phyloP scores from a whole-genome alignment of 2,888 invertebrate genomes.

The Xestia c-nigrum region DNA sequence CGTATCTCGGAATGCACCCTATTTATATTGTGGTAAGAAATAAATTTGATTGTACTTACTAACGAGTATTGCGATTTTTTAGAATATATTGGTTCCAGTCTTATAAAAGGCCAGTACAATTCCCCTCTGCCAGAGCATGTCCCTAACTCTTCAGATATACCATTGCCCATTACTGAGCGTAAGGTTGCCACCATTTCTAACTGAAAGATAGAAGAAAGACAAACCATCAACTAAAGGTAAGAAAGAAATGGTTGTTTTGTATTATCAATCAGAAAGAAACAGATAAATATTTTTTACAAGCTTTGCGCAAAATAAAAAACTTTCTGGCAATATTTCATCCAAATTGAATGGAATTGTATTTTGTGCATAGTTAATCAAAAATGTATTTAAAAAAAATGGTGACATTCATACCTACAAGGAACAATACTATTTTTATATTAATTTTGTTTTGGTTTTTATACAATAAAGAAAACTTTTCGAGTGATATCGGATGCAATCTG shows the following conservation, averaged over 20 bases:
- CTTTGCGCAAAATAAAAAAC: too few species aligned
- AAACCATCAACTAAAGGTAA: neutral
- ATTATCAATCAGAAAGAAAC: neutral
- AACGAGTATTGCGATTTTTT: conserved; percentile 42
- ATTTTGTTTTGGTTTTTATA: too few species aligned
- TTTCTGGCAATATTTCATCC: neutral
- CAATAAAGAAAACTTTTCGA: too few species aligned
- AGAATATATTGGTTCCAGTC: conserved; percentile 68
- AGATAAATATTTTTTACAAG: too few species aligned
- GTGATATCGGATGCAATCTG: neutral
- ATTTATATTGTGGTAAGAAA: too few species aligned
- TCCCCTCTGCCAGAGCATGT: conserved; percentile 81
- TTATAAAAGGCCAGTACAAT: conserved; percentile 84
- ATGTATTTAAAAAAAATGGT: too few species aligned
- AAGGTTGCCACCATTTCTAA: conserved; percentile 82
- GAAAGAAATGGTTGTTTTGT: neutral
- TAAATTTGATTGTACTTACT: neutral
- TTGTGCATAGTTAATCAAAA: neutral
- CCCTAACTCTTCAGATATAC: conserved; percentile 69
- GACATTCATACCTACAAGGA: too few species aligned
- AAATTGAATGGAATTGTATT: too few species aligned
- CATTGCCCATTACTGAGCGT: conserved; percentile 59
- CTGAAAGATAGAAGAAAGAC: conserved; percentile 63
- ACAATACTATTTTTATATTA: too few species aligned
- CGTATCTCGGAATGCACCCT: too few species aligned